A percentile compares a stretch with the other conserved stretches of the same genome.
Evolutionary conservation across 2,113 vertebrate species (phyloP).

Genomic region (Ardeotis arabs): DNA sequence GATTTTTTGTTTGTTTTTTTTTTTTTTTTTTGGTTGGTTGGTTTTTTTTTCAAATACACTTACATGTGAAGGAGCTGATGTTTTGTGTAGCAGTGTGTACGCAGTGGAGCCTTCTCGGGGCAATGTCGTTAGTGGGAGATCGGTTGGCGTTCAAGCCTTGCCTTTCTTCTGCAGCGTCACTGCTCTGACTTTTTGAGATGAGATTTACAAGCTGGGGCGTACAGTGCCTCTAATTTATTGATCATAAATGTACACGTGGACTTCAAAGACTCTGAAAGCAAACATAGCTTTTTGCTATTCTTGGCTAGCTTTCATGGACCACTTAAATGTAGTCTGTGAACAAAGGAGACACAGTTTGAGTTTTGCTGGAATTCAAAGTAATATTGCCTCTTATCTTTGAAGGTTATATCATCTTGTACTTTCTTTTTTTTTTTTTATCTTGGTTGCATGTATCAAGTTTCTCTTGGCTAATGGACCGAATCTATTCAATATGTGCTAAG

Average conservation of each 20-base stretch:
- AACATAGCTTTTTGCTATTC: neutral
- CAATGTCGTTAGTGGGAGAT: rapidly evolving
- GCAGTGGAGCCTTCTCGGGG: neutral
- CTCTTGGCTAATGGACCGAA: neutral
- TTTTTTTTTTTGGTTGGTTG: too few species aligned
- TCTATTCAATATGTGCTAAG: rapidly evolving
- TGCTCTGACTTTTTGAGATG: neutral
- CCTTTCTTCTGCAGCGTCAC: neutral
- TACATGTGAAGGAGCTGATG: neutral
- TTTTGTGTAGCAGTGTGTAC: neutral
- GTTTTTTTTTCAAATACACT: rapidly evolving
- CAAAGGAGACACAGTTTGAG: rapidly evolving
- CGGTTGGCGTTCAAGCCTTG: neutral
- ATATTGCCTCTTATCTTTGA: rapidly evolving
- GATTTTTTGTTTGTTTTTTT: too few species aligned
- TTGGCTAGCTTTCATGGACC: neutral
- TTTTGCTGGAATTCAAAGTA: neutral
- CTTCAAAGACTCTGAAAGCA: neutral
- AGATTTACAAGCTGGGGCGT: neutral
- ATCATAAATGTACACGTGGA: neutral
- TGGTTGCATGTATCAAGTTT: neutral
- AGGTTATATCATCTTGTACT: neutral
- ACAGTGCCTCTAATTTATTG: neutral
- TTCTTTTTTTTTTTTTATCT: neutral
- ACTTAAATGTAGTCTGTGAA: neutral